Conservation (phyloP, 2,888 invertebrate species). For the Zygothrica quintamaculata region DNA sequence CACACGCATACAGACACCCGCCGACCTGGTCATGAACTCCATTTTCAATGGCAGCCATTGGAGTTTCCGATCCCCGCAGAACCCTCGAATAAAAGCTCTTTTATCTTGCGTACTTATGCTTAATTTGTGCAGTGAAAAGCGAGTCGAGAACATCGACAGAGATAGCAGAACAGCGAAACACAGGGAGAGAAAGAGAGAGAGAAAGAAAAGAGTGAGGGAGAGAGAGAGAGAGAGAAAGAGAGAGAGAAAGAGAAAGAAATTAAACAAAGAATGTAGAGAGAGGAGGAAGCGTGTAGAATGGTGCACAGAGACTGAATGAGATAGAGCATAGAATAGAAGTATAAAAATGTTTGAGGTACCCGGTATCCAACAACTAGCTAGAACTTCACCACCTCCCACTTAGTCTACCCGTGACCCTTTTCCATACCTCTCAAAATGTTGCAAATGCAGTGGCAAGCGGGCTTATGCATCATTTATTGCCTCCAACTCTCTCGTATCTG, state of each 20-base stretch:
- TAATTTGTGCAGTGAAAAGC: slow-evolving; percentile 65
- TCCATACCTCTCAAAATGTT: slow-evolving; percentile 11
- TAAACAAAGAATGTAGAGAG: slow-evolving; percentile 38
- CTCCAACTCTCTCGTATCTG: slow-evolving; percentile 41
- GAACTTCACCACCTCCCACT: slow-evolving; percentile 25
- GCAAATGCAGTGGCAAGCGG: slow-evolving; percentile 32
- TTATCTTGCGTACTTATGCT: slow-evolving; percentile 63
- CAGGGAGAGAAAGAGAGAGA: background rate
- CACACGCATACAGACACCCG: slow-evolving; percentile 4
- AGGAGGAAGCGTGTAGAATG: background rate
- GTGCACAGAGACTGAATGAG: background rate
- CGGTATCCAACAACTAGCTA: slow-evolving; percentile 50
- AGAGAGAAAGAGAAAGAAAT: slow-evolving; percentile 17
- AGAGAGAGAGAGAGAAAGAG: background rate
- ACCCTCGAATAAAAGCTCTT: slow-evolving; percentile 63
- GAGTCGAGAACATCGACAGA: slow-evolving; percentile 19
- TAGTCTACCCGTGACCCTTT: slow-evolving; percentile 6
- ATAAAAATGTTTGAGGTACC: slow-evolving; percentile 42
- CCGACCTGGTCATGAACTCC: slow-evolving; percentile 78
- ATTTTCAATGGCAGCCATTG: slow-evolving; percentile 76
- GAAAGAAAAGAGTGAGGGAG: background rate
- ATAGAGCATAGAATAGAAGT: slow-evolving; percentile 1
- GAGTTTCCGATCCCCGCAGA: slow-evolving; percentile 12
- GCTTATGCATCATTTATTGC: slow-evolving; percentile 71
- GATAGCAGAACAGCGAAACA: slow-evolving; percentile 4